Percentiles rank a stretch among this genome's conserved stretches.
Conservation (phyloP, 2,113 vertebrate genomes). For the Pseudonaja textilis region DNA sequence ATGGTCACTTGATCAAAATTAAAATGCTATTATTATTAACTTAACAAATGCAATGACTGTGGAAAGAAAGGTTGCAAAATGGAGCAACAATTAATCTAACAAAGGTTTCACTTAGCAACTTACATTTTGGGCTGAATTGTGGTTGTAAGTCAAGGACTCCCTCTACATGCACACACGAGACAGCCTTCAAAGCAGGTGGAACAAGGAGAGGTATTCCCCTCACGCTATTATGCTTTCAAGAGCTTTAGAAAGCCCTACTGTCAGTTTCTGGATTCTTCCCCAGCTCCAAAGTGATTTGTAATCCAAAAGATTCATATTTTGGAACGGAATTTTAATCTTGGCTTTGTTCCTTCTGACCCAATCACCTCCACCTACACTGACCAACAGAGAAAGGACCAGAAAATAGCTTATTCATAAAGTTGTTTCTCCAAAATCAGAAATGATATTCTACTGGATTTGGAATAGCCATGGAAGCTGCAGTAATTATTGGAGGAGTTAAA, state of each 20-base stretch:
- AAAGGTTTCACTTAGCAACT: not conserved
- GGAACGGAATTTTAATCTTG: not conserved
- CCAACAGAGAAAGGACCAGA: not conserved
- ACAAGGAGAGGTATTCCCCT: not conserved
- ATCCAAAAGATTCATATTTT: not conserved
- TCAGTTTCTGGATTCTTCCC: not conserved
- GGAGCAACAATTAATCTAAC: not conserved
- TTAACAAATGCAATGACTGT: not conserved
- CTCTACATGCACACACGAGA: not conserved
- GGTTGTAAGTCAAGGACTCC: not conserved
- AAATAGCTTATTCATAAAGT: not conserved
- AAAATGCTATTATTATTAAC: not conserved
- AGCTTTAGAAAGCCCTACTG: not conserved
- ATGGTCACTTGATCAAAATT: not conserved
- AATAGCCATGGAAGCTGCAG: not conserved
- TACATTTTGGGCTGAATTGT: not conserved
- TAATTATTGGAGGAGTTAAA: not conserved
- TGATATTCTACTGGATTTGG: not conserved
- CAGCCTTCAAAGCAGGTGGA: not conserved
- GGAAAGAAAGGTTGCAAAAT: not conserved
- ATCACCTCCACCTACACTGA: not conserved
- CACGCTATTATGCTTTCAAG: not conserved
- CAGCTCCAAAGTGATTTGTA: not conserved
- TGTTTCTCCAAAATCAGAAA: not conserved
- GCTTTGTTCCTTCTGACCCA: not conserved